A percentile compares a stretch with the other conserved stretches of the same genome.
Conservation (phyloP, 2,113 vertebrate genomes). For the Jacana jacana region DNA sequence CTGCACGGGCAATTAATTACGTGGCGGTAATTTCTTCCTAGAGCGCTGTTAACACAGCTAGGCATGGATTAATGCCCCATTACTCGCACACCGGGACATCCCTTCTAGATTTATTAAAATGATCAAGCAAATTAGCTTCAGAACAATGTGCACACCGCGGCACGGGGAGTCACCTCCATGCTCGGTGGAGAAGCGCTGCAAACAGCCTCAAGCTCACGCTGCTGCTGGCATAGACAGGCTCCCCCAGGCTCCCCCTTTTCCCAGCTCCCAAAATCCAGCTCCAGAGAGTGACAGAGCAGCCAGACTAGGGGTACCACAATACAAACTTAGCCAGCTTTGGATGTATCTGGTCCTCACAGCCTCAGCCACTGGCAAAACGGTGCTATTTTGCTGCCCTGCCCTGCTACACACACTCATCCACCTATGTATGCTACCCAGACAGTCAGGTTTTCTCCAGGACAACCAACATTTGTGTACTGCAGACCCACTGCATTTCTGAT, state of each 20-base stretch:
- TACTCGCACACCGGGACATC: neutral
- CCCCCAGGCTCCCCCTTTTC: neutral
- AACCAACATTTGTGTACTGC: neutral
- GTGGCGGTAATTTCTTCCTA: neutral
- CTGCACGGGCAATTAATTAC: neutral
- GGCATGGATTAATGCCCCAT: slow-evolving; percentile 42
- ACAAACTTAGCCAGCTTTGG: neutral
- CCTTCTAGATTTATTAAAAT: slow-evolving; percentile 35
- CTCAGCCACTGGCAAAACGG: neutral
- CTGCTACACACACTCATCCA: neutral
- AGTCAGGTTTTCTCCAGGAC: neutral
- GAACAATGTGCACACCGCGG: fast-evolving
- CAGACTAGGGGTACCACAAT: neutral
- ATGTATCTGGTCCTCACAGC: neutral
- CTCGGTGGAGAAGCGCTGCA: fast-evolving
- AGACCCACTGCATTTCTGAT: neutral
- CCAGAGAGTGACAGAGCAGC: neutral
- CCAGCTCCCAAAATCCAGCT: neutral
- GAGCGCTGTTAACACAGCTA: slow-evolving; percentile 43
- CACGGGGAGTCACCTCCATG: fast-evolving
- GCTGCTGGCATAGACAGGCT: fast-evolving
- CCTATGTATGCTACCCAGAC: fast-evolving
- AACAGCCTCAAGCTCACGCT: fast-evolving
- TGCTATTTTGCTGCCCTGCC: neutral
- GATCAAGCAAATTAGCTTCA: slow-evolving; percentile 25